Evolutionary conservation across 2,888 invertebrate genomes (phyloP), one percentile per base, ranked within the genome.

Genomic region (Leucozona laternaria): DNA sequence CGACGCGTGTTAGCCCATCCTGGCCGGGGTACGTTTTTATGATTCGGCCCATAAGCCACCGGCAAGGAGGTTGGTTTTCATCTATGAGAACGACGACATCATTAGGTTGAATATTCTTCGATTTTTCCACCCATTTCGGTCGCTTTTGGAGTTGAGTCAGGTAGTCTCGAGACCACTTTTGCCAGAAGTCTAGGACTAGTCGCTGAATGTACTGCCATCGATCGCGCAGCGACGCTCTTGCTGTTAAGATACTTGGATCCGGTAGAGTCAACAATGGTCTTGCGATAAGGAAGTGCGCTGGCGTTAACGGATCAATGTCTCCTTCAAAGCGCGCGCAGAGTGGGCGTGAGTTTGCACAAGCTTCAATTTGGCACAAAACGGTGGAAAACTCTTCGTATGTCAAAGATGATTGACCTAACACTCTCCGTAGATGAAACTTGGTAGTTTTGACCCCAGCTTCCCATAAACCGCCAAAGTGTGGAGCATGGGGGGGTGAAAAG

Each of bases 371-470:
- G 28, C 88, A 88, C 17, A 90, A 20, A 5, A 90, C 15, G 1
- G 90, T 91, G 15, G 84, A 70, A 13, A 91, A 76, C 62, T 92
- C 90, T 72, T 91, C 90, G 58, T 84, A 90, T 0, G 90, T 91
- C 2, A 89, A 53, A 4, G 62, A 87, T 13, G 85, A 28, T 2
- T 88, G 83, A 0, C 90, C 89, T 5, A 91, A 60, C 1, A 90
- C 85, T 22, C 90, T 77, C 20, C 88, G 88, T 0, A 91, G 62
- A 77, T 91, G 91, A 76, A 83, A 88, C 82, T 92, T 92, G 0
- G n/a, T n/a, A n/a, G n/a, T n/a, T n/a, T n/a, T n/a, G n/a, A n/a
- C n/a, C n/a, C n/a, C n/a, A 25, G 25, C 25, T 4, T 25, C 25
- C 25, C 25, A 25, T 25, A 25, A 25, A 25, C 25, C 25, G 25